Conservation (phyloP, 2,113 vertebrate genomes). For the Ptilonorhynchus violaceus region DNA sequence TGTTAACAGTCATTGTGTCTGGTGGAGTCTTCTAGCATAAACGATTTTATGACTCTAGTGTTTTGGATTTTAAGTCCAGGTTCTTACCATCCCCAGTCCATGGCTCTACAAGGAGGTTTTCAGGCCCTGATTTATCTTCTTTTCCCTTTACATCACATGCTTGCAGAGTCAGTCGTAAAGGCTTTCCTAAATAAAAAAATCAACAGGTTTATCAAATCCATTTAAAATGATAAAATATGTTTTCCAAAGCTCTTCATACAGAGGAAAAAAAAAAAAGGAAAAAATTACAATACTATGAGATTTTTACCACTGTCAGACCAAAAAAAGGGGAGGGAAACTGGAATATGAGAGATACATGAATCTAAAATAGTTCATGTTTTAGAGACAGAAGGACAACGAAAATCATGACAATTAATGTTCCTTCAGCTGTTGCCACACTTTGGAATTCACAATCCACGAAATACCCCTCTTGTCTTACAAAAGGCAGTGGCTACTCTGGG, state of each 20-base stretch:
- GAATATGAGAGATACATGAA: background rate
- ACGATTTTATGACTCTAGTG: background rate
- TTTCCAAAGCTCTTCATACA: background rate
- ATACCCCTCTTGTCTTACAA: background rate
- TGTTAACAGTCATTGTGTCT: background rate
- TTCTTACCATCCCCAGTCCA: conserved; percentile 89
- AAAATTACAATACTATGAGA: background rate
- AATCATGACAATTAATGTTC: background rate
- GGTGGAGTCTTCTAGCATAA: background rate
- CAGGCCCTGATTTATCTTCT: conserved; percentile 94
- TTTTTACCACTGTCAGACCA: background rate
- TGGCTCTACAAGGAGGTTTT: conserved; percentile 89
- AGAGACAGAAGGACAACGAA: background rate
- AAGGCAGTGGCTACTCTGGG: background rate
- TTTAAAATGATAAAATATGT: background rate
- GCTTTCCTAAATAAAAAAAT: conserved; percentile 77
- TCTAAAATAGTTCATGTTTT: background rate
- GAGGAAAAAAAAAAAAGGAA: background rate
- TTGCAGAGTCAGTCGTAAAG: conserved; percentile 87
- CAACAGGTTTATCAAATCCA: background rate
- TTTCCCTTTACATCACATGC: conserved; percentile 97
- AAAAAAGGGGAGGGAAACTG: background rate
- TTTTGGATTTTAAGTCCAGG: background rate
- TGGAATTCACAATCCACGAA: background rate
- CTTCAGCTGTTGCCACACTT: background rate